Evolutionary conservation across 2,113 vertebrate genomes (phyloP).

Genomic region (Cephalopholis sonnerati): DNA sequence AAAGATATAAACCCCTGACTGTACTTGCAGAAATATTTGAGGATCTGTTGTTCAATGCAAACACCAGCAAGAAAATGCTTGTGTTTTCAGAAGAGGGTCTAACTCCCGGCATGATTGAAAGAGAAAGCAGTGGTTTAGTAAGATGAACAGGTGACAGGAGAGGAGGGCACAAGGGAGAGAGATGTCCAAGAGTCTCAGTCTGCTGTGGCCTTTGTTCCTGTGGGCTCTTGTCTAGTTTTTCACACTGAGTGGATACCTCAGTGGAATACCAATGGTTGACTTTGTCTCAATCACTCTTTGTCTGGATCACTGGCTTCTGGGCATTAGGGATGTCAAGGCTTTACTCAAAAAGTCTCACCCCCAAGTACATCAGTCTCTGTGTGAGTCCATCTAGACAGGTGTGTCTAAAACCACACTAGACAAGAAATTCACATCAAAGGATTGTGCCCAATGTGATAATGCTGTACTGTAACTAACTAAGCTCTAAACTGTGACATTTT

Average conservation of each 20-base stretch:
- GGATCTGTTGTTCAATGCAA: background rate
- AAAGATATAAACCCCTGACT: background rate
- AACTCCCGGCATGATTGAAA: background rate
- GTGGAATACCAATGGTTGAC: slow-evolving; percentile 73
- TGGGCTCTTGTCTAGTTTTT: slow-evolving; percentile 41
- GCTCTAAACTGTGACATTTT: too few species aligned
- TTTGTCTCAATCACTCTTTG: slow-evolving; percentile 50
- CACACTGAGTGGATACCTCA: slow-evolving; percentile 31
- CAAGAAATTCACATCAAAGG: background rate
- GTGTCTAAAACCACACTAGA: slow-evolving; percentile 2
- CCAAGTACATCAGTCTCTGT: background rate
- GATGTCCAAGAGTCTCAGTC: slow-evolving; percentile 14
- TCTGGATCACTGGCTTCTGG: slow-evolving; percentile 40
- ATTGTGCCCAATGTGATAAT: background rate
- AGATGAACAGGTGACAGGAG: slow-evolving; percentile 10
- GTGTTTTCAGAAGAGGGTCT: background rate
- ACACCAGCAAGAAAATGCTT: background rate
- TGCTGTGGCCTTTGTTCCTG: slow-evolving; percentile 28
- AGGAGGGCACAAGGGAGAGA: slow-evolving; percentile 14
- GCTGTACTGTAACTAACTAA: too few species aligned
- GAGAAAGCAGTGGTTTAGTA: slow-evolving; percentile 25
- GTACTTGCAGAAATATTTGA: background rate
- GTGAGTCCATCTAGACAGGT: slow-evolving; percentile 25
- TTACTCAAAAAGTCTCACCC: slow-evolving; percentile 22
- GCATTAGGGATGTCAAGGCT: slow-evolving; percentile 51